Evolutionary conservation across 2,113 vertebrate genomes (phyloP), one percentile per base, ranked within the genome.

Genomic region (Prunella himalayana): DNA sequence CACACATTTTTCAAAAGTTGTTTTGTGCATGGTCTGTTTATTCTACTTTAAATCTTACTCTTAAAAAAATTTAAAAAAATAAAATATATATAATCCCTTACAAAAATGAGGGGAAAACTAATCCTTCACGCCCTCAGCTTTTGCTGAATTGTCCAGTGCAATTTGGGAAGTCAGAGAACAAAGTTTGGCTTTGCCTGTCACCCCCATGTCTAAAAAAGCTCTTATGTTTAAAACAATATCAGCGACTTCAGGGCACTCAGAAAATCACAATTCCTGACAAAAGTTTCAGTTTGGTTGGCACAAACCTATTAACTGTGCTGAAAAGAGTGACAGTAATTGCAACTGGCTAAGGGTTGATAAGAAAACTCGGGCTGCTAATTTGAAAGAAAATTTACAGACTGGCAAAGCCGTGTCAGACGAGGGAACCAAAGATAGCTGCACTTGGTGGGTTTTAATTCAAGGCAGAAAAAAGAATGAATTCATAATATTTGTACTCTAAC

Each of bases 201-300:
- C 61, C 54, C 56, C 33, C 78, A 13, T 15, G 87, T 92, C 54
- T 90, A 21, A 63, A 65, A n/a, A 27, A 47, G 56, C 71, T 88
- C 54, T 92, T 92, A 42, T 6, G 37, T 88, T 93, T 92, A 78
- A 94, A 94, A 96, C 59, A 92, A 33, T 85, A 79, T 60, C 68
- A 84, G 68, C 1, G 11, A 47, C 86, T 87, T 86, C 82, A 60
- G 88, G 60, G 28, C 82, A 75, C 76, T 92, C 61, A 57, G 77
- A 86, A 93, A 97, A 94, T 91, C 77, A 59, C 85, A 91, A 64
- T 85, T 95, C 93, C 82, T 83, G 94, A 91, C 50, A 88, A 82
- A 95, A 76, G 87, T 70, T 53, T 86, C 42, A 63, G 35, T 94
- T 92, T 79, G 31, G 66, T 17, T 89, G 83, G 24, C 80, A 94